Evolutionary conservation across 2,113 vertebrate species (phyloP).

Genomic region (Erinaceus europaeus): DNA sequence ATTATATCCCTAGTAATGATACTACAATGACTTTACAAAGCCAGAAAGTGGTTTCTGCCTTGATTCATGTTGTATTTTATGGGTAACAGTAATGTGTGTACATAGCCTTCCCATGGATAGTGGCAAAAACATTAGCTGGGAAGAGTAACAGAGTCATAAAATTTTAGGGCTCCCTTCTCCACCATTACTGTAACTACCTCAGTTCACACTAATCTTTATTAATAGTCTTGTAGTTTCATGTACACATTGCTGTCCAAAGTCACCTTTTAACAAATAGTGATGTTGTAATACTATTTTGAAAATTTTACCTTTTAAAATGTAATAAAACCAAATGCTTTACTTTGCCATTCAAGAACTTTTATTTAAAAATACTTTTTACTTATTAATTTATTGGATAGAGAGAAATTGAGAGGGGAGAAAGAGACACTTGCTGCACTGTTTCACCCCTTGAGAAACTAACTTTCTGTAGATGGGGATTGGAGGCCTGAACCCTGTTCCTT

Average conservation of each 20-base stretch:
- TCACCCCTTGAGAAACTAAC: too few species aligned
- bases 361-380: too few species aligned
- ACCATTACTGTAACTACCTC: background rate
- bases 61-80: conserved; percentile 7
- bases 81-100: background rate
- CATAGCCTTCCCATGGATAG: background rate
- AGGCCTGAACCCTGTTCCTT: too few species aligned
- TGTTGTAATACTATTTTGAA: background rate
- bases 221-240: background rate
- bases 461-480: too few species aligned
- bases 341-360: background rate
- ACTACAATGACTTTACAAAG: background rate
- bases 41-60: background rate
- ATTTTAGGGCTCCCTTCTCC: background rate
- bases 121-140: background rate
- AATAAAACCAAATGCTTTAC: background rate
- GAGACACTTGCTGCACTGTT: too few species aligned
- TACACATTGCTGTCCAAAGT: background rate
- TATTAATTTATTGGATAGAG: too few species aligned
- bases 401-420: too few species aligned
- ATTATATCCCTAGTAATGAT: background rate
- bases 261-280: background rate
- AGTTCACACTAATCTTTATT: background rate
- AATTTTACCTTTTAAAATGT: background rate
- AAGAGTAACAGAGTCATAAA: background rate